phyloP scores from a whole-genome alignment of 2,113 vertebrate species.

The Macquaria ambigua region DNA sequence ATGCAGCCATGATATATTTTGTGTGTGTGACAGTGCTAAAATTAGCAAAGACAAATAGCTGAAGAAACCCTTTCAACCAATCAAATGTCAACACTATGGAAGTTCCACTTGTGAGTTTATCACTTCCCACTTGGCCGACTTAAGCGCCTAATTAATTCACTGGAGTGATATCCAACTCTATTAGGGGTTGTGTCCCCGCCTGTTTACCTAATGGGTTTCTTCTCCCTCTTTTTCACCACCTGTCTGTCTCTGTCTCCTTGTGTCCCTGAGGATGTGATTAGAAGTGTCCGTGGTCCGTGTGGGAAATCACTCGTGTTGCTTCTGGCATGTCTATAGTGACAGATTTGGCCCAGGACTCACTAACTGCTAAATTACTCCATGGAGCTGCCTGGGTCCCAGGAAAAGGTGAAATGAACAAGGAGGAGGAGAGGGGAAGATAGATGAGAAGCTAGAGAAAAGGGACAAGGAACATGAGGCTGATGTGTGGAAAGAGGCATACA shows the following conservation, averaged over 20 bases:
- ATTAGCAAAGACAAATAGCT: conserved; percentile 19
- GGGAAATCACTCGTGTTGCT: conserved; percentile 70
- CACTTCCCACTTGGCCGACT: background rate
- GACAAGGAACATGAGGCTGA: conserved; percentile 23
- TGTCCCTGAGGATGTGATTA: conserved; percentile 81
- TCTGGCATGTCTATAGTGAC: conserved; percentile 64
- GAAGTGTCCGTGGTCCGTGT: conserved; percentile 51
- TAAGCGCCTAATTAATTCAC: conserved; percentile 52
- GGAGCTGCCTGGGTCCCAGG: conserved; percentile 41
- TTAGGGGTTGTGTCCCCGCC: conserved; percentile 40
- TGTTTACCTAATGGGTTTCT: conserved; percentile 66
- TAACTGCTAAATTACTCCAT: conserved; percentile 71
- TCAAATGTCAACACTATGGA: conserved; percentile 4
- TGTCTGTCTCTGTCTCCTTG: conserved; percentile 55
- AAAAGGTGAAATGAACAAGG: conserved; percentile 30
- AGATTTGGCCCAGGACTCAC: conserved; percentile 65
- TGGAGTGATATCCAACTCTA: conserved; percentile 30
- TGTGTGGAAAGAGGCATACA: background rate
- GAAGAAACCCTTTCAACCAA: conserved; percentile 23
- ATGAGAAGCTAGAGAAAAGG: conserved; percentile 36
- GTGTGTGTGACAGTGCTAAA: conserved; percentile 6
- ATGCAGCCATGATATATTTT: background rate
- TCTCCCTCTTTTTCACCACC: conserved; percentile 37
- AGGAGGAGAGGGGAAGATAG: conserved; percentile 38
- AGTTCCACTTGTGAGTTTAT: conserved; percentile 10